phyloP scores from a whole-genome alignment of 1,140 invertebrate species.

The Drosophila grimshawi region DNA sequence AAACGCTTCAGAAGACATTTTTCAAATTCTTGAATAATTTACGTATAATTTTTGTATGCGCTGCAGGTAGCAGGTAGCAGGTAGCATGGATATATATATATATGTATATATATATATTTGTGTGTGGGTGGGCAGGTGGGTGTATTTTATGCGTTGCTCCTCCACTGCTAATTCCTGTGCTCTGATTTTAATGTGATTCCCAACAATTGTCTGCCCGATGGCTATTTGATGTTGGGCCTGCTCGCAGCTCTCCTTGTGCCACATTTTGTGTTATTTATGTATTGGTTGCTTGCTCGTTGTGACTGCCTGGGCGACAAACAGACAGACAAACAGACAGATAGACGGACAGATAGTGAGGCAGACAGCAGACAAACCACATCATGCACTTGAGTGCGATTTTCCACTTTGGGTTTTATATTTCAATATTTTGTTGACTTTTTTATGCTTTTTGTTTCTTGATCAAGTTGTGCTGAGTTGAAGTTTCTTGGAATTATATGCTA shows the following conservation, averaged over 20 bases:
- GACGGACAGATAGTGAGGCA: too few species aligned
- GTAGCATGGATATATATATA: neutral
- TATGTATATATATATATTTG: neutral
- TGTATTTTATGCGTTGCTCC: constrained; percentile 4
- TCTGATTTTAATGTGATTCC: constrained; percentile 70
- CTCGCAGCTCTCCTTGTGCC: constrained; percentile 3
- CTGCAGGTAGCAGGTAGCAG: neutral
- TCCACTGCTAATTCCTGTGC: constrained; percentile 55
- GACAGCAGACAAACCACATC: constrained; percentile 2
- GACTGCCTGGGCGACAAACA: neutral
- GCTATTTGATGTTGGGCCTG: constrained; percentile 11
- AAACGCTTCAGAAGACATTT: too few species aligned
- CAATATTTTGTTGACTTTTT: neutral
- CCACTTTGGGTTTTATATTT: constrained; percentile 3
- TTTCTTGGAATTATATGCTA: constrained; percentile 63
- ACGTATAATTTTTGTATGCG: neutral
- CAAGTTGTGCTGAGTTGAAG: constrained; percentile 26
- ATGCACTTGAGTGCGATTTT: constrained; percentile 18
- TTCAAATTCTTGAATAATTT: too few species aligned
- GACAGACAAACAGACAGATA: too few species aligned
- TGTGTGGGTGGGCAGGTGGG: constrained; percentile 1
- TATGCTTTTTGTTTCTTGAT: neutral
- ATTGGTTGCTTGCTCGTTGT: neutral
- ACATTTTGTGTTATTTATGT: neutral
- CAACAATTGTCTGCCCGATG: constrained; percentile 60